Conservation (phyloP, 2,113 vertebrate species). For the Mus pahari region DNA sequence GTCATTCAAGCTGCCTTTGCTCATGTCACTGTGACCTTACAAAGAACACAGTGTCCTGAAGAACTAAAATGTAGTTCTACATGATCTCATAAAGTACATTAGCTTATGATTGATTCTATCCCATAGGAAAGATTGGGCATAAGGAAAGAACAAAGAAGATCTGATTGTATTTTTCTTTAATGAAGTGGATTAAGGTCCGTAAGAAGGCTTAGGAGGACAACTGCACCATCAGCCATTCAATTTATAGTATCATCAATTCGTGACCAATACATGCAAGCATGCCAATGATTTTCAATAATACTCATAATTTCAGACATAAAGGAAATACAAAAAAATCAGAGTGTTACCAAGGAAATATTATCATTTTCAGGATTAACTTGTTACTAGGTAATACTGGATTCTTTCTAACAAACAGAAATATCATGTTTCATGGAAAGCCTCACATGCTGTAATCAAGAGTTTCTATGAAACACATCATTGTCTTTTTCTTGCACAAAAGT, state of each 20-base stretch:
- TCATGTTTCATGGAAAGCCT: not conserved
- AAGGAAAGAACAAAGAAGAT: not conserved
- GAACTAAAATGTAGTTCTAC: constrained; percentile 69
- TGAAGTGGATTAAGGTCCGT: not conserved
- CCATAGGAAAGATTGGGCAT: constrained; percentile 64
- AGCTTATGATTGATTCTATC: constrained; percentile 70
- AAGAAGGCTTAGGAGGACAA: not conserved
- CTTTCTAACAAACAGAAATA: constrained; percentile 5
- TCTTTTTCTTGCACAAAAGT: not conserved
- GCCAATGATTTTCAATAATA: constrained; percentile 3
- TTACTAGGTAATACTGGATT: not conserved
- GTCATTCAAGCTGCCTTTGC: constrained; percentile 76
- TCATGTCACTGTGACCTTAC: constrained; percentile 87
- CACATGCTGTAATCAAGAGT: not conserved
- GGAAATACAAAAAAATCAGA: not conserved
- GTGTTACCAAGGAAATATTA: not conserved
- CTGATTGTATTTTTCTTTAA: not conserved
- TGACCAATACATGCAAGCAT: not conserved
- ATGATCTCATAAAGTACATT: constrained; percentile 74
- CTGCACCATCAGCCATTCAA: not conserved
- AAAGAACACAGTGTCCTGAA: constrained; percentile 82
- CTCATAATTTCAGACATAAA: constrained; percentile 14
- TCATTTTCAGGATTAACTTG: not conserved
- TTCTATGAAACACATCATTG: constrained; percentile 1
- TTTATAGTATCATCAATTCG: not conserved